Evolutionary conservation across 2,113 vertebrate genomes (phyloP), one percentile per base, ranked within the genome.

Genomic region (Lonchura striata): DNA sequence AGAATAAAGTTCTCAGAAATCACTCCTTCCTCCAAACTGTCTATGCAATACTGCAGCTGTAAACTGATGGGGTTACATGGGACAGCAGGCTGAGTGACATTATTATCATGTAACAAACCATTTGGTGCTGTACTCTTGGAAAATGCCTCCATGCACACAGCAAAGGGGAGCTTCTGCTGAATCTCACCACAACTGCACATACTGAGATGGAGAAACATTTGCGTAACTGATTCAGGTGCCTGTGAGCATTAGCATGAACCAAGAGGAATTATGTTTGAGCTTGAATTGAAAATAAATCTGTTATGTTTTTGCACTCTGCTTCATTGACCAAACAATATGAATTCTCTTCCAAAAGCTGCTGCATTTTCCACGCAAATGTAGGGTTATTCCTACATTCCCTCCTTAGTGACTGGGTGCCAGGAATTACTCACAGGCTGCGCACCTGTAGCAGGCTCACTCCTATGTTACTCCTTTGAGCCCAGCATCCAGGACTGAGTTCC

Each of bases 211-310:
- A 89, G 37, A 35, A 61, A 46, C 3, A 1, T 61, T 85, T 86
- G 49, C n/a, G 13, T 28, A 24, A 65, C 39, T 0, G 0, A 65
- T 50, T 66, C 63, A n/a, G 52, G 50, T 64, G 49, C 39, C 77
- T 39, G 0, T 23, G 54, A 85, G 44, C 1, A 0, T 44, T 57
- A 91, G 59, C 31, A 5, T 66, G 75, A 87, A 31, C 66, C 16
- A 0, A 78, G 56, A 80, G 35, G 7, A 71, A 37, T 2, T 65
- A 31, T 75, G 91, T 94, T 94, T 95, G 76, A 92, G 80, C 28
- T 90, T 90, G 82, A 70, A 64, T 87, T 74, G 46, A 63, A 80
- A 93, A 96, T 94, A 97, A 96, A 94, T 18, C 21, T 68, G 60
- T 44, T 81, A n/a, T 13, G 52, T 13, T 93, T 91, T 90, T 90